phyloP scores from a whole-genome alignment of 2,113 vertebrate species.

The Beaufortia kweichowensis region DNA sequence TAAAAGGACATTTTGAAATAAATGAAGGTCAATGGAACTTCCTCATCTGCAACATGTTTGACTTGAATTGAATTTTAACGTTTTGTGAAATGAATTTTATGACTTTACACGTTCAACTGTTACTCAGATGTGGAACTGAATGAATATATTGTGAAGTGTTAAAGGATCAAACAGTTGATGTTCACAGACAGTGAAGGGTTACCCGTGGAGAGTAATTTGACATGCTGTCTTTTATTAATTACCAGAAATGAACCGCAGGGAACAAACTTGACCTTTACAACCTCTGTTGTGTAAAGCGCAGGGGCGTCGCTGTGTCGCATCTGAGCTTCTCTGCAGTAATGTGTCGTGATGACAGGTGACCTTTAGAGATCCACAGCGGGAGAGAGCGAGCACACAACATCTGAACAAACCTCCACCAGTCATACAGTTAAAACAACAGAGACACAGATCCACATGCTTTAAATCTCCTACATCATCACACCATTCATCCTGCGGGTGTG shows the following conservation, averaged over 20 bases:
- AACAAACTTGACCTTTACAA: constrained; percentile 49
- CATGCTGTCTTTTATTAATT: constrained; percentile 43
- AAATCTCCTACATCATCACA: no score
- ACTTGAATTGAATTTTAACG: no score
- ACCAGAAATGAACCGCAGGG: constrained; percentile 32
- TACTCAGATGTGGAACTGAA: no score
- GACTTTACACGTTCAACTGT: no score
- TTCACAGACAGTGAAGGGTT: constrained; percentile 16
- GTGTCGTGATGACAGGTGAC: constrained; percentile 71
- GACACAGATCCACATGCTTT: constrained; percentile 30
- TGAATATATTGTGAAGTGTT: neutral
- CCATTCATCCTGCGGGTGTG: no score
- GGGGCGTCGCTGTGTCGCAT: neutral
- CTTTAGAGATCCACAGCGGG: constrained; percentile 61
- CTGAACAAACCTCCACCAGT: constrained; percentile 51
- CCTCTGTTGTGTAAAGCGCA: constrained; percentile 28
- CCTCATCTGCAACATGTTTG: no score
- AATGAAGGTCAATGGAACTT: no score
- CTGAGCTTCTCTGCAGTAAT: constrained; percentile 61
- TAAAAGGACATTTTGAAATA: no score
- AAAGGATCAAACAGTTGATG: neutral
- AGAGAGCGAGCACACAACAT: neutral
- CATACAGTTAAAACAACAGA: constrained; percentile 53
- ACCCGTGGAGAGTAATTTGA: constrained; percentile 36
- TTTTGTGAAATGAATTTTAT: no score